Percentiles rank a stretch among this genome's conserved stretches.
phyloP scores from a whole-genome alignment of 2,113 vertebrate genomes.

The Tragelaphus buxtoni region DNA sequence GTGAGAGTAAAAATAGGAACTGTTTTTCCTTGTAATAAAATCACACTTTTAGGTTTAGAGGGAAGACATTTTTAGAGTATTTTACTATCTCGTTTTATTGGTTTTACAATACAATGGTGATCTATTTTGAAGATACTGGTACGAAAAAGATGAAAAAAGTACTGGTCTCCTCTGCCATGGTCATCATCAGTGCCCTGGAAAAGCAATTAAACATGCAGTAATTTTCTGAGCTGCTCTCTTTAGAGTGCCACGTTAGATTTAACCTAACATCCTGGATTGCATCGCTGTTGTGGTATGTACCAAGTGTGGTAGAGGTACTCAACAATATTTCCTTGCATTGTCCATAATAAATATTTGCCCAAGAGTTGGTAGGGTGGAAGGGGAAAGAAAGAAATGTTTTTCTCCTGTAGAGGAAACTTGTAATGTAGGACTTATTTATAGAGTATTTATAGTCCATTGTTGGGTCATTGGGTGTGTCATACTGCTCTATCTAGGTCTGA shows the following conservation, averaged over 20 bases:
- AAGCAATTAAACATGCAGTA: constrained; percentile 24
- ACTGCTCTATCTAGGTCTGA: not conserved
- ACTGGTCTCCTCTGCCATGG: not conserved
- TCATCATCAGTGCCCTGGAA: not conserved
- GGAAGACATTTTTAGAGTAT: constrained; percentile 8
- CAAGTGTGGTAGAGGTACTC: constrained; percentile 50
- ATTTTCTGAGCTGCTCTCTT: not conserved
- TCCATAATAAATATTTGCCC: constrained; percentile 75
- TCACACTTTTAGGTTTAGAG: not conserved
- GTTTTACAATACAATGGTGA: not conserved
- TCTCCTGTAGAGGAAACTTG: constrained; percentile 65
- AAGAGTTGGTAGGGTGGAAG: constrained; percentile 57
- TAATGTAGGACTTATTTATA: constrained; percentile 67
- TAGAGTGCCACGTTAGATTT: constrained; percentile 9
- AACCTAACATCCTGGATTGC: constrained; percentile 61
- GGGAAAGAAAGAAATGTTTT: constrained; percentile 68
- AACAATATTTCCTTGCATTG: constrained; percentile 71
- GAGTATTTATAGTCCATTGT: constrained; percentile 73
- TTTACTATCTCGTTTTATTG: not conserved
- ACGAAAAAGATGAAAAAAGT: not conserved
- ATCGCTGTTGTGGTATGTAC: constrained; percentile 50
- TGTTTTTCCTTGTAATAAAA: not conserved
- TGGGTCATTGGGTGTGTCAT: constrained; percentile 61
- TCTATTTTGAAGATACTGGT: not conserved
- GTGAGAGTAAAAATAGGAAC: not conserved